Percentiles rank a stretch among this genome's conserved stretches.
Conservation (phyloP, 2,797 vertebrate species). For the Sebastes steindachneri region DNA sequence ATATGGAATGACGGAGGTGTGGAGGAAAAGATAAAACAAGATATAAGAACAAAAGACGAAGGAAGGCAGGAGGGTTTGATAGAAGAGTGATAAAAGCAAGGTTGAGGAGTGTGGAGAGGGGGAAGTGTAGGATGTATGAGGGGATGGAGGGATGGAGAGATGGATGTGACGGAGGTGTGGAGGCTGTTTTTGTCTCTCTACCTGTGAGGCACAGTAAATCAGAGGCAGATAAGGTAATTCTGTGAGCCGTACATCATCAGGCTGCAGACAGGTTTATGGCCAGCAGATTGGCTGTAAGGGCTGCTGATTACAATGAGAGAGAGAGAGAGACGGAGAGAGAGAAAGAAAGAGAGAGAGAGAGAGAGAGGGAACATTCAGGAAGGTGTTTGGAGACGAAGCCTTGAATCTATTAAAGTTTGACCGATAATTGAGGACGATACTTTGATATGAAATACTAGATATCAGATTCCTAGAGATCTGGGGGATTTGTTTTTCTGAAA, state of each 20-base stretch:
- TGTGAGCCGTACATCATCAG: constrained; percentile 89
- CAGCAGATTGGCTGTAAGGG: constrained; percentile 90
- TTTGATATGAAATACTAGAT: not conserved
- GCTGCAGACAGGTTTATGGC: constrained; percentile 91
- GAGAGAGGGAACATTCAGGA: not conserved
- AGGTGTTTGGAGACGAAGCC: constrained; percentile 21
- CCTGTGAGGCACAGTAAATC: constrained; percentile 98
- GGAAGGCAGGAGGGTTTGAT: constrained; percentile 11
- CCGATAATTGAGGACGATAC: not conserved
- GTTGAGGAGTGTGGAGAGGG: constrained; percentile 13
- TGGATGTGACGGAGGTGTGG: constrained; percentile 76
- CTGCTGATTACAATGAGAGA: constrained; percentile 83
- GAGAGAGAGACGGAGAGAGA: not conserved
- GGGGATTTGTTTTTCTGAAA: not conserved
- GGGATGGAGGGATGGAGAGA: constrained; percentile 36
- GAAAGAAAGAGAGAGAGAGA: not conserved
- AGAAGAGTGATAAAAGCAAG: constrained; percentile 49
- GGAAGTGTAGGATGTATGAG: constrained; percentile 2
- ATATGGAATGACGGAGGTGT: not conserved
- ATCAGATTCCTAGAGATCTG: not conserved
- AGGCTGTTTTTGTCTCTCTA: constrained; percentile 91
- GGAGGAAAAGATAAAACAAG: constrained; percentile 10
- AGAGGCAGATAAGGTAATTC: constrained; percentile 94
- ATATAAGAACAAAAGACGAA: constrained; percentile 17
- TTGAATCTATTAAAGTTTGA: constrained; percentile 7